Base-by-base conservation (phyloP, 2,113 vertebrate genomes). In the Paracanthobrama guichenoti region DNA sequence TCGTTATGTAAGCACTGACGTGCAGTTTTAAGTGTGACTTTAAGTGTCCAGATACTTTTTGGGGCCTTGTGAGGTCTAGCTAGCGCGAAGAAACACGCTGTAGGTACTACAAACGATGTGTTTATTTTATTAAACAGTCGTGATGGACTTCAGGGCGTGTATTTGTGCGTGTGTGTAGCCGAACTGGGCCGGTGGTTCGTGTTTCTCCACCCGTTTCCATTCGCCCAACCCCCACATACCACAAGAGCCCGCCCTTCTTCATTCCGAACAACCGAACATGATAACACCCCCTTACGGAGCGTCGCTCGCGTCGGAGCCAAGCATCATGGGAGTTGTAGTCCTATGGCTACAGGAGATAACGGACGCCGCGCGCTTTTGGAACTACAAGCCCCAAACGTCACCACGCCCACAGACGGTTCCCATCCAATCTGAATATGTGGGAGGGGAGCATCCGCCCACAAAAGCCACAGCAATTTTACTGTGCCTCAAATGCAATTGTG, bases 401-500 rank as follows among this genome's bases (percentile, higher is more conserved):
- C 88, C 87, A 92, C 94, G 93, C 91, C 90, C 83, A 86, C 91
- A 82, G 90, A 89, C 88, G 73, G 67, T 88, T 87, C 84, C 88
- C 90, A 87, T 92, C 93, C 94, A 94, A 94, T 95, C 93, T 94
- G 93, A 94, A 94, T 94, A 94, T 88, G 92, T 93, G 92, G 94
- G 94, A 93, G 94, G 94, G 91, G 93, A 92, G 89, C 86, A 84
- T 94, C 93, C 93, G 93, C 94, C 94, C 93, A 95, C 92, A 93
- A 94, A 93, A 94, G 92, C 91, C 91, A 93, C 91, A 90, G 90
- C 91, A 90, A 90, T 92, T 89, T 91, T 86, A 87, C 86, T 89
- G 86, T 90, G 91, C 92, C 90, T 90, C 82, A 87, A 91, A 91
- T 88, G 39, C 91, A 93, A 90, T 89, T 88, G 90, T 91, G 88